Base-by-base conservation (phyloP, 1,140 invertebrate species). In the Carposina sasakii region DNA sequence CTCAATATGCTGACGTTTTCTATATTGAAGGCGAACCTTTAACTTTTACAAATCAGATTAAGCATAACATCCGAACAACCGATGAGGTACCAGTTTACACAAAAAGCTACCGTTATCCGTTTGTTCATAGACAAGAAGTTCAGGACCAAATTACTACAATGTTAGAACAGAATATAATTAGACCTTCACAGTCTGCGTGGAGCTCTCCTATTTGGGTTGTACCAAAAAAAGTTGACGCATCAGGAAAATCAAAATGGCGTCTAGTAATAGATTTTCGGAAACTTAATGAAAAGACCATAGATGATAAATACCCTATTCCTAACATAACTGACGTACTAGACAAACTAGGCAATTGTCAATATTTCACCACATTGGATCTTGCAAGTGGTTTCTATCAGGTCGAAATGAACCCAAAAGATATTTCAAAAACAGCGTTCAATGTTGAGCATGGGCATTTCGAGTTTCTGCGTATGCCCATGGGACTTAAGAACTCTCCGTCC, bases 231-330 rank as follows among this genome's bases (percentile, higher is more conserved):
- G 26, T 12, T 10, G 52, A 55, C 23, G 34, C 50, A 13, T 40
- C 34, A 9, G 50, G 30, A 26, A 46, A 55, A 44, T 12, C 24
- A 19, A 50, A 50, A 40, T 50, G 48, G 48, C 40, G 37, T 1
- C 12, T 50, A 13, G 61, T 70, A 1, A 50, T 74, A 0, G 76
- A 73, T 45, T 81, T 63, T 36, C 16, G 66, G 23, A 69, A 68
- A 42, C 16, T 19, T 6, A 40, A 40, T 22, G 13, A 19, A 3
- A 40, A 16, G 8, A 40, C 37, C 4, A 16, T 40, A 8, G 37
- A 40, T 22, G 6, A 4, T 13, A 40, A 40, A 20, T 19, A 19
- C 66, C 76, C n/a, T 19, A 28, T 28, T 6, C 24, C 24, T 6
- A 28, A 28, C 12, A 28, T 28, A 28, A 12, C 24, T 28, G 24